phyloP scores from a whole-genome alignment of 2,888 invertebrate genomes.

The Callimorpha dominula region DNA sequence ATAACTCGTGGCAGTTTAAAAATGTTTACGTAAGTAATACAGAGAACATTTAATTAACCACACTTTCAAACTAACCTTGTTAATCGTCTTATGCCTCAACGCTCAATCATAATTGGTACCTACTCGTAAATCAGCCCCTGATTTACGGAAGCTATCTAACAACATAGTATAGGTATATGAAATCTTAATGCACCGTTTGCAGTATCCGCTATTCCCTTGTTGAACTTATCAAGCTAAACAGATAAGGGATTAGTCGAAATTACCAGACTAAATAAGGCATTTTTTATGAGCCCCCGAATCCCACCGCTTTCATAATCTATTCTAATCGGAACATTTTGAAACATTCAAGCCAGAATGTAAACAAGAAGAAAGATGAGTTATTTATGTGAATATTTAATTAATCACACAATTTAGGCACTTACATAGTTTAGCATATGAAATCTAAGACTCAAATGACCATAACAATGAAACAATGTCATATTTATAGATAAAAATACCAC shows the following conservation, averaged over 20 bases:
- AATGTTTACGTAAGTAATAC: constrained; percentile 6
- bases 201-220: constrained; percentile 4
- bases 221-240: constrained; percentile 19
- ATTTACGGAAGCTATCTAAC: constrained; percentile 14
- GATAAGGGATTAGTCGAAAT: constrained; percentile 16
- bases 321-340: constrained; percentile 1
- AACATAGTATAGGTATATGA: background rate
- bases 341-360: constrained; percentile 3
- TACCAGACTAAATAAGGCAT: constrained; percentile 10
- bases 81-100: constrained; percentile 64
- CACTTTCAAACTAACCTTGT: constrained; percentile 70
- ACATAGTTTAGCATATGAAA: too few relatives aligned
- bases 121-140: constrained; percentile 39
- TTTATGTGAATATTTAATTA: background rate
- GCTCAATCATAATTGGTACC: constrained; percentile 55
- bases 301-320: constrained; percentile 9
- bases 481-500: too few relatives aligned
- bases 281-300: constrained; percentile 10
- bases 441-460: too few relatives aligned
- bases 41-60: constrained; percentile 77
- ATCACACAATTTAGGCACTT: background rate
- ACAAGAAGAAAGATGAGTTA: constrained; percentile 4
- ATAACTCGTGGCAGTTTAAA: background rate
- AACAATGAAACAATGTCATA: too few relatives aligned
- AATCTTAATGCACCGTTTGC: constrained; percentile 13